Conservation (phyloP, 2,888 invertebrate species). For the Pandemis heparana region DNA sequence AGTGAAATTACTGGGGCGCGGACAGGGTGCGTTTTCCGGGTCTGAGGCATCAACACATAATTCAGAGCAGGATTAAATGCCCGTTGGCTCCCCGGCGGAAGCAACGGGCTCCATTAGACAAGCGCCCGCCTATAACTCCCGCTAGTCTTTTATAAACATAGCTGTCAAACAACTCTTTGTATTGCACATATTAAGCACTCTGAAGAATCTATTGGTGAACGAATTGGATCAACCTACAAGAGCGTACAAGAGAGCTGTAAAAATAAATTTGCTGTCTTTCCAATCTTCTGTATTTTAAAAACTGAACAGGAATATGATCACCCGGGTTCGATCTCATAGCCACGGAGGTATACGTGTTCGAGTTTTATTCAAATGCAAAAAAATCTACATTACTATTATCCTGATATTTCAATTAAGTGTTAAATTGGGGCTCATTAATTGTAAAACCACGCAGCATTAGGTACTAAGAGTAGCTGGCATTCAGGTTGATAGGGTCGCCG, state of each 20-base stretch:
- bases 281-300: no score
- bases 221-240: background rate
- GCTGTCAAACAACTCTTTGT: conserved; percentile 49
- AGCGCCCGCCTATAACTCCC: conserved; percentile 62
- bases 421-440: conserved; percentile 47
- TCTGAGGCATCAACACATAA: conserved; percentile 80
- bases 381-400: no score
- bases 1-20: conserved; percentile 73
- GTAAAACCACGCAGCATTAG: conserved; percentile 39
- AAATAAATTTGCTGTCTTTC: no score
- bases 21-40: conserved; percentile 75
- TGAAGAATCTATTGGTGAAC: background rate
- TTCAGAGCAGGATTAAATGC: conserved; percentile 82
- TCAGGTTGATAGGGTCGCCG: conserved; percentile 55
- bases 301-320: no score
- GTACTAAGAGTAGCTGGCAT: conserved; percentile 46
- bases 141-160: conserved; percentile 60
- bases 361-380: no score
- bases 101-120: conserved; percentile 75
- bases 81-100: conserved; percentile 77
- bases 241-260: background rate
- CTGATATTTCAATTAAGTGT: background rate
- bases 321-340: no score
- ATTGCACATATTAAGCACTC: background rate
- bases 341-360: no score